Percentiles rank a stretch among this genome's conserved stretches.
These are phyloP conservation scores for Galeruca laticollis DNA, from an alignment of 2,888 invertebrate species.

Conservation along the genomic window DNA sequence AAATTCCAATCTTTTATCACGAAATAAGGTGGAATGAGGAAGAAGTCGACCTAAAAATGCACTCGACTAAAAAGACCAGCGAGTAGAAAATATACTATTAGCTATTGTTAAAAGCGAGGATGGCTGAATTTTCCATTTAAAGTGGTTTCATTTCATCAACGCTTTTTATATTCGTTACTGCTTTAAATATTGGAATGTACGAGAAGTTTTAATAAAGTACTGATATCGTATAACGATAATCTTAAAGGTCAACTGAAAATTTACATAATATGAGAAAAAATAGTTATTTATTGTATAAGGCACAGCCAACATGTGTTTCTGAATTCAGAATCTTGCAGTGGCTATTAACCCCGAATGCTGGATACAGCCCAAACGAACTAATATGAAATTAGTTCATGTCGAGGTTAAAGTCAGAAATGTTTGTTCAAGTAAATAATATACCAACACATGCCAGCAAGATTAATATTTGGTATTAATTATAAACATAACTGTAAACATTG, in stretches of 20 bases:
- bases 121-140: constrained; percentile 1
- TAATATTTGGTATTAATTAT: too few species aligned
- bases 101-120: not conserved
- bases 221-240: not conserved
- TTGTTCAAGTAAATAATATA: too few species aligned
- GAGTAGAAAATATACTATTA: constrained; percentile 5
- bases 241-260: not conserved
- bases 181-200: not conserved
- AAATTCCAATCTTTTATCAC: not conserved
- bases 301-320: too few species aligned
- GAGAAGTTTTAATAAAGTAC: not conserved
- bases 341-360: too few species aligned
- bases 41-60: constrained; percentile 3
- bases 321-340: too few species aligned
- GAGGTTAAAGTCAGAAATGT: too few species aligned
- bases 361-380: too few species aligned
- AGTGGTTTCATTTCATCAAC: not conserved
- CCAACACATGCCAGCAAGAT: too few species aligned
- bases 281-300: too few species aligned
- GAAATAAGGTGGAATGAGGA: not conserved
- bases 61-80: not conserved
- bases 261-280: too few species aligned
- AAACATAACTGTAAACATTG: too few species aligned
- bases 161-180: not conserved
- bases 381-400: too few species aligned